These are phyloP conservation scores for Scalopus aquaticus DNA, from an alignment of 2,113 vertebrate species.

Conservation along the genomic window DNA sequence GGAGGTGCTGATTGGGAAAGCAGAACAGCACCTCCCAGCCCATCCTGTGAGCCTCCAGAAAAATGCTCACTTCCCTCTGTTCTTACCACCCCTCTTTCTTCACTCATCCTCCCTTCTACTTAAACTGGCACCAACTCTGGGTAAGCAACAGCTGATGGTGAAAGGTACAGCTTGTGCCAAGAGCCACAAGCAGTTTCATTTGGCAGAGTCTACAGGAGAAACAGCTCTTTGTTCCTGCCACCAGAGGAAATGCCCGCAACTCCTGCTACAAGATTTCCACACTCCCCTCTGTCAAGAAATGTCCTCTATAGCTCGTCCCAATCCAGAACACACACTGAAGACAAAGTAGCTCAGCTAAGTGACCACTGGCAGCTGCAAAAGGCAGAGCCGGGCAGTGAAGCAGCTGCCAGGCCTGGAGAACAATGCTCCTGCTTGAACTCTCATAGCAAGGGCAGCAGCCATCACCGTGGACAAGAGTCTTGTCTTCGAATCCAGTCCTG, in stretches of 20 bases:
- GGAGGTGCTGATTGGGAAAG: not conserved
- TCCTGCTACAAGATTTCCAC: not conserved
- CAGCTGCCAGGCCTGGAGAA: not conserved
- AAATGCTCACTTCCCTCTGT: not conserved
- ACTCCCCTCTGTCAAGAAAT: not conserved
- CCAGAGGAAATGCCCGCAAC: not conserved
- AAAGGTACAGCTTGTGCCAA: not conserved
- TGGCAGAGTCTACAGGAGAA: slow-evolving; percentile 26
- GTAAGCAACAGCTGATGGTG: not conserved
- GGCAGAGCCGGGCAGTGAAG: accelerated
- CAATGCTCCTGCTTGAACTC: too few relatives aligned
- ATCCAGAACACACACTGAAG: not conserved
- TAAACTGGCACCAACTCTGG: not conserved
- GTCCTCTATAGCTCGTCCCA: not conserved
- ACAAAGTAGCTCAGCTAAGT: not conserved
- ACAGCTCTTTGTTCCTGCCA: not conserved
- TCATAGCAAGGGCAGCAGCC: not conserved
- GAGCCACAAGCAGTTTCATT: not conserved
- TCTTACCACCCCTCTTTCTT: not conserved
- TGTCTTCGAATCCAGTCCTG: not conserved
- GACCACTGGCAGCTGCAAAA: not conserved
- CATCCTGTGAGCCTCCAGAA: not conserved
- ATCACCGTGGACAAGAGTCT: not conserved
- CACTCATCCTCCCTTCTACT: too few relatives aligned
- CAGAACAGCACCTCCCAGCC: too few relatives aligned